Evolutionary conservation across 1,140 invertebrate genomes (phyloP).

Genomic region (Panagrolaimus sp.): DNA sequence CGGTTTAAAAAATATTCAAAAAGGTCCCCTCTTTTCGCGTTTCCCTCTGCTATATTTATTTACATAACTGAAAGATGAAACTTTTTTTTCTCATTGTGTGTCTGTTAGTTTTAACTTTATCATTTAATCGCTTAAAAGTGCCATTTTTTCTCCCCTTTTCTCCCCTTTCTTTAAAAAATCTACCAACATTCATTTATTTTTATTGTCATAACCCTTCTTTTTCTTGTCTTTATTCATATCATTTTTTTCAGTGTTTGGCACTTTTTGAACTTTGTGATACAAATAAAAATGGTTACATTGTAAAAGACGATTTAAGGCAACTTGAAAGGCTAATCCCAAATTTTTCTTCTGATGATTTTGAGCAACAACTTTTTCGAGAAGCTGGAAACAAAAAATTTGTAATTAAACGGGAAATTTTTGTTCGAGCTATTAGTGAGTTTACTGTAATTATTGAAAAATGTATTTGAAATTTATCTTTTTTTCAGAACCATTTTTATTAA

Average conservation of each 20-base stretch:
- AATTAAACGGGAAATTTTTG: slow-evolving; percentile 37
- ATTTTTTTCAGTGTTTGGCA: slow-evolving; percentile 29
- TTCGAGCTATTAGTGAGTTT: slow-evolving; percentile 43
- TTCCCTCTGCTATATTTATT: too few species aligned
- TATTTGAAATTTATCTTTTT: background rate
- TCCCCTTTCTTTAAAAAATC: background rate
- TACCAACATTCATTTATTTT: background rate
- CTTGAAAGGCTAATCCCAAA: slow-evolving; percentile 38
- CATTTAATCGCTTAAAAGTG: too few species aligned
- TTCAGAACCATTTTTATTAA: slow-evolving; percentile 18
- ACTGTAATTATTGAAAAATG: background rate
- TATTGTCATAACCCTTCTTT: background rate
- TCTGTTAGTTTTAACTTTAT: too few species aligned
- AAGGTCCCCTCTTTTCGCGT: too few species aligned
- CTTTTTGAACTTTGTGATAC: slow-evolving; percentile 45
- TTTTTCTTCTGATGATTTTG: slow-evolving; percentile 27
- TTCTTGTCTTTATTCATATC: slow-evolving; percentile 8
- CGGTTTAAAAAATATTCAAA: too few species aligned
- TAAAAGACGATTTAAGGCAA: slow-evolving; percentile 38
- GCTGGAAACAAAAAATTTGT: slow-evolving; percentile 31
- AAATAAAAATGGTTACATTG: slow-evolving; percentile 44
- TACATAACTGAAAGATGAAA: too few species aligned
- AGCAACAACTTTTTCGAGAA: slow-evolving; percentile 33
- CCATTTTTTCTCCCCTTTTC: too few species aligned
- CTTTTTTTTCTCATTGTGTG: too few species aligned